Evolutionary conservation across 2,888 invertebrate species (phyloP), one percentile per base, ranked within the genome.

Genomic region (Drosophila flavopinicola): DNA sequence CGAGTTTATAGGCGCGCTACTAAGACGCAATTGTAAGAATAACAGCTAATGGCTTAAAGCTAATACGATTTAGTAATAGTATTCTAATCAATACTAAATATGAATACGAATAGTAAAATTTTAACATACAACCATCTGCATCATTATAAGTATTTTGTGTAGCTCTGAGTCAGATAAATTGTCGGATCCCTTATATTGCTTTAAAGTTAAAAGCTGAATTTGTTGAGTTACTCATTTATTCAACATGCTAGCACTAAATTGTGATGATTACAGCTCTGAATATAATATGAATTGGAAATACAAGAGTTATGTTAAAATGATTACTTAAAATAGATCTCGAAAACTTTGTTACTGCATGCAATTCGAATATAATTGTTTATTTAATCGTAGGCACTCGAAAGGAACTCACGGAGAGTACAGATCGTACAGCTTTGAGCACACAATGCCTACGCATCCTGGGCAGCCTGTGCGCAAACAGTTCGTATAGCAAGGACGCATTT

Each of bases 401-500:
- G 1, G 54, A 74, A 25, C 10, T 27, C 9, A 27, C 42, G 10
- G 86, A 80, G 13, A 57, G 52, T 1, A 45, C 60, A 1, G 83
- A 84, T 9, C 77, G 76, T 15, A 38, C 45, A 0, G 27, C 41
- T 2, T 51, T 88, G 6, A 71, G 56, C 0, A 42, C 67, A 4
- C 65, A 42, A 10, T 85, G 83, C 13, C 54, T 88, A 13, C 71
- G 73, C 4, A 60, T 89, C 6, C 71, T 90, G 2, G 80, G 87
- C 5, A 74, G 71, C 6, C 49, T 90, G 11, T 90, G 89, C 54
- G 85, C 84, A 4, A 84, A 77, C 38, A 61, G 42, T 30, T 60
- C 82, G 1, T 80, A 89, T 51, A 72, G 70, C 27, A 29, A 47
- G 2, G 85, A 86, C 11, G 74, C 90, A 0, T 89, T 90, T 59